Evolutionary conservation across 2,113 vertebrate genomes (phyloP).

Genomic region (Stegostoma tigrinum): DNA sequence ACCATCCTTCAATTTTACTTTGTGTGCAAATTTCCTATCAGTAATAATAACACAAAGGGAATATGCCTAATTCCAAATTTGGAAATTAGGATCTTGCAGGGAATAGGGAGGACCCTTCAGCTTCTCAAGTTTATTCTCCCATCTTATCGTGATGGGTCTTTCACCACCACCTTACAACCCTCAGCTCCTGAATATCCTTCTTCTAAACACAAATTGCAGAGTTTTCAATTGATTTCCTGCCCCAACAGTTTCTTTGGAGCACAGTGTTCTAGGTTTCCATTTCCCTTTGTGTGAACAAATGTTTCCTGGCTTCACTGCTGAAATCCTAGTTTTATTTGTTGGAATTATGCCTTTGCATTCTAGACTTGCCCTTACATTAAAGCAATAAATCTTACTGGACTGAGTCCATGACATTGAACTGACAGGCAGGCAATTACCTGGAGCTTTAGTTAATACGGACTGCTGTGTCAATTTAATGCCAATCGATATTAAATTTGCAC

Average conservation of each 20-base stretch:
- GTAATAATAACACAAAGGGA: neutral
- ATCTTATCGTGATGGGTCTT: neutral
- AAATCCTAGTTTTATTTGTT: neutral
- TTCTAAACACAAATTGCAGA: neutral
- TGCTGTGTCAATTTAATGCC: neutral
- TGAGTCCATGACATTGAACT: neutral
- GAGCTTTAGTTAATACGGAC: neutral
- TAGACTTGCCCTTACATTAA: neutral
- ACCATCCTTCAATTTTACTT: neutral
- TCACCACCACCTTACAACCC: neutral
- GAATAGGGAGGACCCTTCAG: neutral
- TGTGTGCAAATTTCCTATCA: neutral
- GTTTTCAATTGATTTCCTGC: neutral
- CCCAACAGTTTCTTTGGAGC: neutral
- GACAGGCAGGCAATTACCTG: neutral
- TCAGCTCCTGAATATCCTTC: neutral
- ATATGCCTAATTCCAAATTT: neutral
- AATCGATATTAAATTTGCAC: constrained; percentile 1
- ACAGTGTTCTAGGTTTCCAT: neutral
- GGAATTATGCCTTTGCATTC: no score
- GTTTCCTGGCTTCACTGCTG: neutral
- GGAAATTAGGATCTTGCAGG: neutral
- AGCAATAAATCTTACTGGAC: neutral
- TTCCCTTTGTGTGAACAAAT: neutral
- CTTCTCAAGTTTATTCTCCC: neutral